phyloP scores from a whole-genome alignment of 2,797 vertebrate species.

The Ceryle rudis region DNA sequence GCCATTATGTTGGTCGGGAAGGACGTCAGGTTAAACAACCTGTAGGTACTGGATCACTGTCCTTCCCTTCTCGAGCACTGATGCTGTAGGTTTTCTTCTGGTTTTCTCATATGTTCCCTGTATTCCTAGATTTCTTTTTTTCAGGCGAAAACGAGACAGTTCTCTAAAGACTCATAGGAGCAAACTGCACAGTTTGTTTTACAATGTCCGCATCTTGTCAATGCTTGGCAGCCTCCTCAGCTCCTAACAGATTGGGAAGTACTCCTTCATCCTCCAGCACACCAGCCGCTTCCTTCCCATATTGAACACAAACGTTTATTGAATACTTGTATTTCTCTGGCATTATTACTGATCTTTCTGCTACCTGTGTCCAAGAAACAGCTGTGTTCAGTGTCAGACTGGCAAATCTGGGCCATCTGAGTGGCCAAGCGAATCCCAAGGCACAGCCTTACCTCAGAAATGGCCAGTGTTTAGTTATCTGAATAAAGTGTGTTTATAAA shows the following conservation, averaged over 20 bases:
- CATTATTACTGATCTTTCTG: conserved; percentile 32
- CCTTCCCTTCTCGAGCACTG: background rate
- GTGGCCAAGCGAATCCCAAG: background rate
- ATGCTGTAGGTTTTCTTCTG: background rate
- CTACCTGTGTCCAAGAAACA: conserved; percentile 9
- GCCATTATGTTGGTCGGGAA: background rate
- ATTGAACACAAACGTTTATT: background rate
- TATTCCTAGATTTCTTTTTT: background rate
- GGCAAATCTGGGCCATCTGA: background rate
- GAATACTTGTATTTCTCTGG: conserved; percentile 2
- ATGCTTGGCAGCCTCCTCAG: background rate
- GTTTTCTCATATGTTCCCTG: background rate
- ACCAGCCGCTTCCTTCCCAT: background rate
- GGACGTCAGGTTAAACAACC: background rate
- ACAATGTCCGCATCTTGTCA: background rate
- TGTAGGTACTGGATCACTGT: background rate
- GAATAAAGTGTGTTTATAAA: background rate
- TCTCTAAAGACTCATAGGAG: background rate
- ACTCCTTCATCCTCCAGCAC: background rate
- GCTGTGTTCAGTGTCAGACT: background rate
- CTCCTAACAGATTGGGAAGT: conserved; percentile 36
- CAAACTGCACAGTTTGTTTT: conserved; percentile 33
- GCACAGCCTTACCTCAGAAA: background rate
- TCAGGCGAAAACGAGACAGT: background rate
- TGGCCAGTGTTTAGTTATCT: background rate